Evolutionary conservation across 2,888 invertebrate genomes (phyloP).

Genomic region (Hartigia nigra): DNA sequence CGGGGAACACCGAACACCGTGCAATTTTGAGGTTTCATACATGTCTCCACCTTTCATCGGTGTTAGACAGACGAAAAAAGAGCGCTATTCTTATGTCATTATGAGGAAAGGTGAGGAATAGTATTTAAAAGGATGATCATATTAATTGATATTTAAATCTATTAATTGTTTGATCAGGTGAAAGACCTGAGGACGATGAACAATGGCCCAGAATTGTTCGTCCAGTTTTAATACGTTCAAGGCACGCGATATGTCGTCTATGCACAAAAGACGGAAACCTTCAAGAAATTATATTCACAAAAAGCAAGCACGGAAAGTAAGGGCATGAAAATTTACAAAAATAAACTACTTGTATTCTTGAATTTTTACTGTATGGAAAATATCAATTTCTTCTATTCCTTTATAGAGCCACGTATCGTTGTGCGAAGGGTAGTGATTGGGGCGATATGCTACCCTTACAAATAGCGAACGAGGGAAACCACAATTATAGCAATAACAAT

Average conservation of each 20-base stretch:
- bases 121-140: constrained; percentile 10
- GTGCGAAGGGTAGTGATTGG: constrained; percentile 80
- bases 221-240: constrained; percentile 75
- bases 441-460: constrained; percentile 83
- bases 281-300: constrained; percentile 81
- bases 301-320: constrained; percentile 80
- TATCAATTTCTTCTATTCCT: constrained; percentile 31
- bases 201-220: constrained; percentile 86
- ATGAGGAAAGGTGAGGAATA: constrained; percentile 77
- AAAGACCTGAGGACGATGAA: constrained; percentile 66
- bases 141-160: background rate
- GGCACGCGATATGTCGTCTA: constrained; percentile 81
- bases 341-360: background rate
- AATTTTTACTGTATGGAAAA: constrained; percentile 9
- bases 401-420: constrained; percentile 75
- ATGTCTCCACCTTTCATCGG: constrained; percentile 69
- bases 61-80: constrained; percentile 65
- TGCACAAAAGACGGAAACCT: constrained; percentile 82
- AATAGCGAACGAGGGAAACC: constrained; percentile 41
- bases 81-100: constrained; percentile 83
- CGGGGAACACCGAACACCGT: constrained; percentile 75
- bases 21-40: constrained; percentile 80
- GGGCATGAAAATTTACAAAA: constrained; percentile 29
- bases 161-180: constrained; percentile 49
- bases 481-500: background rate